Evolutionary conservation across 2,113 vertebrate species (phyloP).

Genomic region (Blennius ocellaris): DNA sequence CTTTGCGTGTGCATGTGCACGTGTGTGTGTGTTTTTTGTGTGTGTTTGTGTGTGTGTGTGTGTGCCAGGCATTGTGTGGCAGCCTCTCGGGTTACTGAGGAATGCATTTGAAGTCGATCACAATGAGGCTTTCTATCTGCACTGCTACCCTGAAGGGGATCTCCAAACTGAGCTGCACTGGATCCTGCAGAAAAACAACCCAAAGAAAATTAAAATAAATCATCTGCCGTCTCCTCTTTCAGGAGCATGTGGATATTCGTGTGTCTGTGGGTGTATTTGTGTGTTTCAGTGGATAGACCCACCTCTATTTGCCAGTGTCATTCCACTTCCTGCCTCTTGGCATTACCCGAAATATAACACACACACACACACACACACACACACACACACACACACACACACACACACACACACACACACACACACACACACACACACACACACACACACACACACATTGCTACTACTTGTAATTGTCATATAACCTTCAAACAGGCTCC

Average conservation of each 20-base stretch:
- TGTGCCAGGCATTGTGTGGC: constrained; percentile 44
- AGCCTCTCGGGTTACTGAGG: constrained; percentile 67
- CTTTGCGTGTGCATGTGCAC: not conserved
- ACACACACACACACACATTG: constrained; percentile 35
- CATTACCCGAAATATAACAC: not conserved
- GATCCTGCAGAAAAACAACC: constrained; percentile 24
- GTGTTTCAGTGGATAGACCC: constrained; percentile 17
- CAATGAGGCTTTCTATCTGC: constrained; percentile 67
- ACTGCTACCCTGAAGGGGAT: constrained; percentile 52
- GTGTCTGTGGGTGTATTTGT: constrained; percentile 8
- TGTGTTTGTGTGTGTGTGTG: constrained; percentile 30
- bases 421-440: constrained; percentile 25
- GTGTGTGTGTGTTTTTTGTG: constrained; percentile 24
- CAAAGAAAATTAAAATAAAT: constrained; percentile 5
- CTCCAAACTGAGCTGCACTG: constrained; percentile 30
- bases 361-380: too few relatives aligned
- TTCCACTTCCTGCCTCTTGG: too few relatives aligned
- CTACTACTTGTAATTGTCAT: constrained; percentile 20
- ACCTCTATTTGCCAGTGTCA: not conserved
- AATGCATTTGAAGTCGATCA: constrained; percentile 77
- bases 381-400: too few relatives aligned
- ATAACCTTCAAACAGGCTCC: constrained; percentile 2
- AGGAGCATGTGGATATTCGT: constrained; percentile 18
- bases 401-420: constrained; percentile 37
- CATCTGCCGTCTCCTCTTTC: constrained; percentile 23